A percentile compares a stretch with the other conserved stretches of the same genome.
phyloP scores from a whole-genome alignment of 2,113 vertebrate species.

The Misgurnus mizolepis region DNA sequence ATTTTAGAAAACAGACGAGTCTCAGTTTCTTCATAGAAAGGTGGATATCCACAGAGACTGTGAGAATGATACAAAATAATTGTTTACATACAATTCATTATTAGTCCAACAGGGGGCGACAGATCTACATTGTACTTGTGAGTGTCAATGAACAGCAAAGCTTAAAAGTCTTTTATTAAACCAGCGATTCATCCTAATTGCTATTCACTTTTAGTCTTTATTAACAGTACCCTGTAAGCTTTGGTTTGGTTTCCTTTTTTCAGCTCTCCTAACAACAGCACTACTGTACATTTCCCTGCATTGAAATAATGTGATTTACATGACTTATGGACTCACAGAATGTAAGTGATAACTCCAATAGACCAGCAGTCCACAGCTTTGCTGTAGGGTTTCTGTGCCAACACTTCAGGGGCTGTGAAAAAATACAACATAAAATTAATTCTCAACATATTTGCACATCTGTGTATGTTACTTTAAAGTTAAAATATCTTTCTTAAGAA shows the following conservation, averaged over 20 bases:
- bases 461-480: no score
- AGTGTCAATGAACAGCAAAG: not conserved
- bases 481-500: no score
- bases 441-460: no score
- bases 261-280: not conserved
- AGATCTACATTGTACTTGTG: not conserved
- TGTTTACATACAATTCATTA: not conserved
- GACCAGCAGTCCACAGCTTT: conserved; percentile 99
- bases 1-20: conserved; percentile 95
- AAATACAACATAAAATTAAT: not conserved
- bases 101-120: conserved; percentile 28
- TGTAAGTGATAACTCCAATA: conserved; percentile 96
- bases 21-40: conserved; percentile 94
- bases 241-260: not conserved
- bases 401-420: conserved; percentile 88
- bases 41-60: conserved; percentile 95
- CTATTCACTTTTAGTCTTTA: not conserved
- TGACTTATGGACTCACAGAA: conserved; percentile 82
- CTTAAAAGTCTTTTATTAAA: not conserved
- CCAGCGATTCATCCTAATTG: not conserved
- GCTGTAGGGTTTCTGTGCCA: conserved; percentile 96
- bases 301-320: not conserved
- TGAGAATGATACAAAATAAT: not conserved
- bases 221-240: not conserved
- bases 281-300: not conserved